Conservation (phyloP, 2,113 vertebrate species). For the Neotragus moschatus region DNA sequence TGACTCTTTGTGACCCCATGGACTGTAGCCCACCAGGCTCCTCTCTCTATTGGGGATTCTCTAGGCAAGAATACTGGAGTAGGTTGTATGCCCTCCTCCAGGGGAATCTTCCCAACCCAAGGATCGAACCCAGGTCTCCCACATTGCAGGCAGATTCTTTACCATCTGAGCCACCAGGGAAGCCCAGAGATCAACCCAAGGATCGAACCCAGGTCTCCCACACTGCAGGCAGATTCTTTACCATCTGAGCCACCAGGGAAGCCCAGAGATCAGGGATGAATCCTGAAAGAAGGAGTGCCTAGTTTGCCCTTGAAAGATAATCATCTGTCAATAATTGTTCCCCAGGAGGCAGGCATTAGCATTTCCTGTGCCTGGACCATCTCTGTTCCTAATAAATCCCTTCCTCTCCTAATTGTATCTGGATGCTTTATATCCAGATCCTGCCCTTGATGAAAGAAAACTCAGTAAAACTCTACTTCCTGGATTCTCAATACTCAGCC, state of each 20-base stretch:
- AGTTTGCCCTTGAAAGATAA: background rate
- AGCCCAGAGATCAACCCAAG: background rate
- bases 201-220: background rate
- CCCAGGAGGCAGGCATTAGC: background rate
- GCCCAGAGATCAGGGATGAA: background rate
- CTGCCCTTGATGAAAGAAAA: background rate
- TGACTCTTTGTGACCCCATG: background rate
- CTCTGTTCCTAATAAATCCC: slow-evolving; percentile 15
- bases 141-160: background rate
- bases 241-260: background rate
- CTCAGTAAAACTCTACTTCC: background rate
- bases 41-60: background rate
- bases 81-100: background rate
- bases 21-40: background rate
- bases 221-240: background rate
- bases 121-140: background rate
- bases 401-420: slow-evolving; percentile 43
- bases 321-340: slow-evolving; percentile 9
- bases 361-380: background rate
- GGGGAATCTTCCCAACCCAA: background rate
- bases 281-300: background rate
- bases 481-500: background rate
- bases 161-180: background rate
- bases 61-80: background rate
- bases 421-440: slow-evolving; percentile 16